These are phyloP conservation scores for Drosophila parthenogenetica DNA, from an alignment of 2,888 invertebrate species.

Conservation along the genomic window DNA sequence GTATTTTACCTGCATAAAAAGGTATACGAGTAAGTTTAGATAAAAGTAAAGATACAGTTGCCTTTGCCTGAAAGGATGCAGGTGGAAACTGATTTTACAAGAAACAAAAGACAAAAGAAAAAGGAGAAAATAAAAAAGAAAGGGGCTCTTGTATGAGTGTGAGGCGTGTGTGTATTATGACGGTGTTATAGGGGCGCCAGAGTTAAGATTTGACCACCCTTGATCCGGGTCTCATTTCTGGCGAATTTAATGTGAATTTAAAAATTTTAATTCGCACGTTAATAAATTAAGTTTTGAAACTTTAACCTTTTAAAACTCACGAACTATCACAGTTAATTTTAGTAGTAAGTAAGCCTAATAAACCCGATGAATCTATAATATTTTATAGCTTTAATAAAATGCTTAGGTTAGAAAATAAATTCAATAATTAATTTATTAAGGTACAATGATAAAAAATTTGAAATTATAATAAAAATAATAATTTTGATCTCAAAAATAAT, in stretches of 20 bases:
- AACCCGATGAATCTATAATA: too few species aligned
- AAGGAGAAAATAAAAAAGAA: constrained; percentile 20
- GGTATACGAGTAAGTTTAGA: constrained; percentile 21
- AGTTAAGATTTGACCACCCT: constrained; percentile 13
- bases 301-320: too few species aligned
- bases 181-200: constrained; percentile 22
- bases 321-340: too few species aligned
- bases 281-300: neutral
- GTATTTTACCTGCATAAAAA: constrained; percentile 71
- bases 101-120: constrained; percentile 21
- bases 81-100: constrained; percentile 82
- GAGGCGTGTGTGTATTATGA: constrained; percentile 33
- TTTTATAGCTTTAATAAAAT: too few species aligned
- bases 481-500: too few species aligned
- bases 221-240: neutral
- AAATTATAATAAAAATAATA: too few species aligned
- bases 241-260: neutral
- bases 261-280: neutral
- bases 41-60: constrained; percentile 58
- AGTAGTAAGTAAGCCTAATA: too few species aligned
- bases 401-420: too few species aligned
- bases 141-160: constrained; percentile 43
- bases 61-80: constrained; percentile 79
- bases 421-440: too few species aligned
- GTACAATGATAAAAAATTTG: too few species aligned